A percentile compares a stretch with the other conserved stretches of the same genome.
phyloP scores from a whole-genome alignment of 2,113 vertebrate species.

The Pluvianellus socialis region DNA sequence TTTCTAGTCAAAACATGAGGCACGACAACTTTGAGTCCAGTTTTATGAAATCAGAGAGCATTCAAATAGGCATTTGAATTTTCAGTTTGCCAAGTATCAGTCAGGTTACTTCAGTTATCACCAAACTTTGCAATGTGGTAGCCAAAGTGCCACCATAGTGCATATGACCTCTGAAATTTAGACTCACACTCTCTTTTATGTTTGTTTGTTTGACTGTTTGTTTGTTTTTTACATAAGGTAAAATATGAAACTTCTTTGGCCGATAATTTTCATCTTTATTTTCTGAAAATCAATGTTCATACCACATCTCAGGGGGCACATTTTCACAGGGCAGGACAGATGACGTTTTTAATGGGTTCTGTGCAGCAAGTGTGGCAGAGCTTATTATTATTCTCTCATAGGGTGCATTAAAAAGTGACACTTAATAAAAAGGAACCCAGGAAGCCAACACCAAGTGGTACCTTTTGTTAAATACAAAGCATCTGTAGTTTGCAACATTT shows the following conservation, averaged over 20 bases:
- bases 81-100: background rate
- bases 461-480: conserved; percentile 20
- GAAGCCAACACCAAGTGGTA: conserved; percentile 18
- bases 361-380: conserved; percentile 25
- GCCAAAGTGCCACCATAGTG: background rate
- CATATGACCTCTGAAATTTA: background rate
- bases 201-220: too few relatives aligned
- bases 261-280: background rate
- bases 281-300: conserved; percentile 34
- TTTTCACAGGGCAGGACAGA: conserved; percentile 16
- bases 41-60: background rate
- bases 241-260: background rate
- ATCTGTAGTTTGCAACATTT: background rate
- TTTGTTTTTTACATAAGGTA: background rate
- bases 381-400: conserved; percentile 40
- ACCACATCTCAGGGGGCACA: background rate
- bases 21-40: background rate
- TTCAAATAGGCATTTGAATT: background rate
- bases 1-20: background rate
- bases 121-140: background rate
- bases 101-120: background rate
- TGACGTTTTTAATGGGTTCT: conserved; percentile 36
- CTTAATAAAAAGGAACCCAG: conserved; percentile 56
- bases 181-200: background rate
- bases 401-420: conserved; percentile 24